These are phyloP conservation scores for Mastomys coucha DNA, from an alignment of 2,113 vertebrate genomes.

Conservation along the genomic window DNA sequence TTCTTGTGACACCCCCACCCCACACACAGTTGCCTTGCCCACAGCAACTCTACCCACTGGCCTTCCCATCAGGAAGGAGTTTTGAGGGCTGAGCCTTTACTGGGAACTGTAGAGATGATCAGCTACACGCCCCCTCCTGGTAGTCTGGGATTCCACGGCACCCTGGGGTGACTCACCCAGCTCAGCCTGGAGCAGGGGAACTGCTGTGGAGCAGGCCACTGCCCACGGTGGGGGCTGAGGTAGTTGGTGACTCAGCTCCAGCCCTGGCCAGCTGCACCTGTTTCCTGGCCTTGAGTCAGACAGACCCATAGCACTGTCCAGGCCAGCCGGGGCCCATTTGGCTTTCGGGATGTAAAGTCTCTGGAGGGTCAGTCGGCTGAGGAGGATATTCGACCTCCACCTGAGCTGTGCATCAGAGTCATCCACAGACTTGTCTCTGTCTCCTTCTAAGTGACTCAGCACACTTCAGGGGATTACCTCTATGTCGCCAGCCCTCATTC, in stretches of 20 bases:
- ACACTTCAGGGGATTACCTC: no score
- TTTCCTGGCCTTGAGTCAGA: constrained; percentile 38
- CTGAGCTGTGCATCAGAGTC: background rate
- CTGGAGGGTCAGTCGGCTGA: background rate
- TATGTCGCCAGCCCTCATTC: background rate
- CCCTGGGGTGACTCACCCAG: background rate
- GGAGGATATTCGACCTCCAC: rapidly evolving
- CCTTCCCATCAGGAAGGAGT: background rate
- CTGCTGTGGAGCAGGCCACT: no score
- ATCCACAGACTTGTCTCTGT: rapidly evolving
- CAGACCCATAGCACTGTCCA: background rate
- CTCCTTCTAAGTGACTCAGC: background rate
- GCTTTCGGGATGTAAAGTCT: background rate
- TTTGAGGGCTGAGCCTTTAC: background rate
- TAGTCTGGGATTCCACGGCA: background rate
- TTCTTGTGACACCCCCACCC: background rate
- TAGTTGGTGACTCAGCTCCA: constrained; percentile 38
- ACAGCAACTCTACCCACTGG: background rate
- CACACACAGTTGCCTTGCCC: background rate
- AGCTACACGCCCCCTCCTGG: background rate
- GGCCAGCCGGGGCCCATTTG: constrained; percentile 19
- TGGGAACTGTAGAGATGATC: background rate
- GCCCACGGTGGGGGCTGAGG: background rate
- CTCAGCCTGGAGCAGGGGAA: background rate
- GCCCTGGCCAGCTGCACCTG: background rate